Evolutionary conservation across 1,140 invertebrate genomes (phyloP).

Genomic region (Heliconius nattereri): DNA sequence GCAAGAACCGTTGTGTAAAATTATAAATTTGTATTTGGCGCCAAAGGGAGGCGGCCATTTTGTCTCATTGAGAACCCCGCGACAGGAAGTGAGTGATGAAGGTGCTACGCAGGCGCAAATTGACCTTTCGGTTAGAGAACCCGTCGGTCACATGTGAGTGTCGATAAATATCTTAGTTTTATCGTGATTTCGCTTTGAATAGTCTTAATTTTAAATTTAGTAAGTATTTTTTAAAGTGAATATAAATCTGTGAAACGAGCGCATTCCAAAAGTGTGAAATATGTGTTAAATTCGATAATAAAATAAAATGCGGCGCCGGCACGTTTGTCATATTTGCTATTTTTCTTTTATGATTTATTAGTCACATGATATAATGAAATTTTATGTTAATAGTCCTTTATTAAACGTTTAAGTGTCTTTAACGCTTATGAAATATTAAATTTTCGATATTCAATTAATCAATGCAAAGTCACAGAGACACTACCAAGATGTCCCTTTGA

Average conservation of each 20-base stretch:
- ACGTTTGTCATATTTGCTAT: slow-evolving; percentile 76
- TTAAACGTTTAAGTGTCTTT: not conserved
- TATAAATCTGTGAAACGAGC: slow-evolving; percentile 68
- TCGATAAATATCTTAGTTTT: slow-evolving; percentile 81
- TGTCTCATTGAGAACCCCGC: slow-evolving; percentile 76
- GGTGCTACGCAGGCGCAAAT: slow-evolving; percentile 82
- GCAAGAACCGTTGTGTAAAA: not conserved
- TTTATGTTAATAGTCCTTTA: not conserved
- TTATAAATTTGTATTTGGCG: slow-evolving; percentile 56
- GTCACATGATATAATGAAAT: slow-evolving; percentile 52
- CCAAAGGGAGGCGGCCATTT: slow-evolving; percentile 58
- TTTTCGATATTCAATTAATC: slow-evolving; percentile 34
- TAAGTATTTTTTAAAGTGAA: slow-evolving; percentile 79
- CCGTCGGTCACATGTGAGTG: slow-evolving; percentile 82
- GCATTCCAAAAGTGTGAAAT: slow-evolving; percentile 60
- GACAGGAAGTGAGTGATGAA: slow-evolving; percentile 80
- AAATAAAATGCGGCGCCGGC: slow-evolving; percentile 71
- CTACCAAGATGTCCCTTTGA: slow-evolving; percentile 66
- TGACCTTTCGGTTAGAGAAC: slow-evolving; percentile 82
- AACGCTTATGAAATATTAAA: not conserved
- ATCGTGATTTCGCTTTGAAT: slow-evolving; percentile 71
- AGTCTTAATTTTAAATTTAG: slow-evolving; percentile 72
- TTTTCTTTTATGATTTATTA: slow-evolving; percentile 62
- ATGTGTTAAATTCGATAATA: slow-evolving; percentile 68
- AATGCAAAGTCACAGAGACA: slow-evolving; percentile 57